Percentiles rank a stretch among this genome's conserved stretches.
Conservation (phyloP, 1,140 invertebrate genomes). For the Plectrocnemia conspersa region DNA sequence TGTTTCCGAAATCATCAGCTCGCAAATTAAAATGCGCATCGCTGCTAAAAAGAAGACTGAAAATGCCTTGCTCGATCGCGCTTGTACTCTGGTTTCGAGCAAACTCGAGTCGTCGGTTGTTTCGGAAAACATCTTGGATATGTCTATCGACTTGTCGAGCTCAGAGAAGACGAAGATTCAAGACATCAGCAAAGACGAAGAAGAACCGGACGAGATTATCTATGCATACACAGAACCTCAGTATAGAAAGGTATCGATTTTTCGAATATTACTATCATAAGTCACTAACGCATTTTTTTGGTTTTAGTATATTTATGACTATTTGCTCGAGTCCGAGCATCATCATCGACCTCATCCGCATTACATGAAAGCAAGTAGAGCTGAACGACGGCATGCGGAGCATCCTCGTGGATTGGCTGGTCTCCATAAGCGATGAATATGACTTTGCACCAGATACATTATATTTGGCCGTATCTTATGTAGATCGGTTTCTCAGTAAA, state of each 20-base stretch:
- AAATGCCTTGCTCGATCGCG: too few species aligned
- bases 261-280: background rate
- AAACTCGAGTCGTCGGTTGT: too few species aligned
- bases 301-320: slow-evolving; percentile 23
- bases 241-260: slow-evolving; percentile 13
- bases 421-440: slow-evolving; percentile 59
- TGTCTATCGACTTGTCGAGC: background rate
- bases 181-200: background rate
- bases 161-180: background rate
- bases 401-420: slow-evolving; percentile 61
- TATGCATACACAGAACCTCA: slow-evolving; percentile 11
- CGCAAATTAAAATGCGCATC: too few species aligned
- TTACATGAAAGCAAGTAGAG: slow-evolving; percentile 63
- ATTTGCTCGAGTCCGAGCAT: slow-evolving; percentile 24
- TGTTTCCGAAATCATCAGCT: too few species aligned
- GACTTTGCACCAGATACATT: slow-evolving; percentile 55
- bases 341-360: slow-evolving; percentile 46
- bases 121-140: background rate
- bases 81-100: too few species aligned
- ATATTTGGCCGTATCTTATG: slow-evolving; percentile 60
- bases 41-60: too few species aligned
- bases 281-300: background rate
- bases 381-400: slow-evolving; percentile 54
- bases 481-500: slow-evolving; percentile 62
- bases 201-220: background rate